A percentile compares a stretch with the other conserved stretches of the same genome.
Evolutionary conservation across 2,888 invertebrate genomes (phyloP).

Genomic region (Coenonympha glycerion): DNA sequence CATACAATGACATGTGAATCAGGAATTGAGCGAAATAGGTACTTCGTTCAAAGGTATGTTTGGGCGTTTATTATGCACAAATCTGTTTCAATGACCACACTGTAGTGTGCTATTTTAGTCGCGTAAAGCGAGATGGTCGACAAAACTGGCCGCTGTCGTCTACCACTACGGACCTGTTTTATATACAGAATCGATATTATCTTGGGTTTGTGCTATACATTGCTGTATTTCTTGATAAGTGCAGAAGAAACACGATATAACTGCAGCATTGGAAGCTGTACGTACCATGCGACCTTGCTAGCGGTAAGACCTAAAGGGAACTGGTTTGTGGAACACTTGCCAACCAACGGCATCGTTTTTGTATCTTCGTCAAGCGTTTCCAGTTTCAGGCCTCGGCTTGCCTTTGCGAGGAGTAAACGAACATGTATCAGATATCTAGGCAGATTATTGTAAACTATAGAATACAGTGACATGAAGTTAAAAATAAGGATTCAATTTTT

Average conservation of each 20-base stretch:
- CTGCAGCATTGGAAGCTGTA: slow-evolving; percentile 15
- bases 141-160: slow-evolving; percentile 13
- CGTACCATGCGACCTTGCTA: slow-evolving; percentile 30
- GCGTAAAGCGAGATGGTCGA: slow-evolving; percentile 35
- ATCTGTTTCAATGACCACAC: slow-evolving; percentile 45
- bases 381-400: slow-evolving; percentile 1
- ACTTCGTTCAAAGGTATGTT: neutral
- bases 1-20: no score
- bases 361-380: slow-evolving; percentile 34
- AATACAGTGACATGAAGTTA: no score
- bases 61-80: slow-evolving; percentile 27
- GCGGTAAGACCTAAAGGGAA: slow-evolving; percentile 32
- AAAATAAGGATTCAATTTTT: no score
- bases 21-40: no score
- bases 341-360: slow-evolving; percentile 39
- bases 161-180: neutral
- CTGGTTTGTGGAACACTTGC: slow-evolving; percentile 39
- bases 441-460: neutral
- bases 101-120: slow-evolving; percentile 43
- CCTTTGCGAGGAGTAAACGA: slow-evolving; percentile 4
- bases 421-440: neutral
- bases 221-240: slow-evolving; percentile 22
- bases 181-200: neutral
- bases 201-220: neutral
- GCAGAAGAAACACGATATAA: slow-evolving; percentile 14